phyloP scores from a whole-genome alignment of 2,888 invertebrate genomes.

The Gymnoscelis rufifasciata region DNA sequence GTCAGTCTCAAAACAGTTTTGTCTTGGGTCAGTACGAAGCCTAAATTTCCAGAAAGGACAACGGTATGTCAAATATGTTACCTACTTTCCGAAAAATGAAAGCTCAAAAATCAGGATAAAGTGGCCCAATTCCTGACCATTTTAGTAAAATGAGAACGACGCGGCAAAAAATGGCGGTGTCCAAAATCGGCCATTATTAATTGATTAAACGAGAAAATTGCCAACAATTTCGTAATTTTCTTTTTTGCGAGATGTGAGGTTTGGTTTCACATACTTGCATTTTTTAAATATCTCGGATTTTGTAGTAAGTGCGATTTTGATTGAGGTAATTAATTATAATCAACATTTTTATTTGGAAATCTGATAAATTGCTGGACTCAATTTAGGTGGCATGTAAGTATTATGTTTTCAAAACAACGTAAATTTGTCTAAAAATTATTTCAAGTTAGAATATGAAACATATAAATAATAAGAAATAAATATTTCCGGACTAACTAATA shows the following conservation, averaged over 20 bases:
- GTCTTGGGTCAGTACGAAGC: no score
- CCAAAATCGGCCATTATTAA: slow-evolving; percentile 27
- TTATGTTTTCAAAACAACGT: no score
- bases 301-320: not conserved
- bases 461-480: no score
- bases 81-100: slow-evolving; percentile 33
- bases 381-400: no score
- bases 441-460: no score
- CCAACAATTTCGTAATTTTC: slow-evolving; percentile 23
- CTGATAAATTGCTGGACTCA: no score
- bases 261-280: slow-evolving; percentile 5
- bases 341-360: no score
- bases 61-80: not conserved
- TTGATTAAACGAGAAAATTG: slow-evolving; percentile 30
- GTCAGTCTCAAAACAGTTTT: no score
- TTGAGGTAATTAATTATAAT: slow-evolving; percentile 11
- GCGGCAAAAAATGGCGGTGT: slow-evolving; percentile 21
- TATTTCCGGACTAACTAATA: no score
- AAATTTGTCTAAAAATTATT: no score
- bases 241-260: slow-evolving; percentile 19
- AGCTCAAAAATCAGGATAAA: slow-evolving; percentile 22
- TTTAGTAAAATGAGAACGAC: slow-evolving; percentile 14
- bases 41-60: no score
- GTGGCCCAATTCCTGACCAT: slow-evolving; percentile 36
- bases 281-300: not conserved